phyloP scores from a whole-genome alignment of 1,140 invertebrate species.

The Leptoteleia sp. region DNA sequence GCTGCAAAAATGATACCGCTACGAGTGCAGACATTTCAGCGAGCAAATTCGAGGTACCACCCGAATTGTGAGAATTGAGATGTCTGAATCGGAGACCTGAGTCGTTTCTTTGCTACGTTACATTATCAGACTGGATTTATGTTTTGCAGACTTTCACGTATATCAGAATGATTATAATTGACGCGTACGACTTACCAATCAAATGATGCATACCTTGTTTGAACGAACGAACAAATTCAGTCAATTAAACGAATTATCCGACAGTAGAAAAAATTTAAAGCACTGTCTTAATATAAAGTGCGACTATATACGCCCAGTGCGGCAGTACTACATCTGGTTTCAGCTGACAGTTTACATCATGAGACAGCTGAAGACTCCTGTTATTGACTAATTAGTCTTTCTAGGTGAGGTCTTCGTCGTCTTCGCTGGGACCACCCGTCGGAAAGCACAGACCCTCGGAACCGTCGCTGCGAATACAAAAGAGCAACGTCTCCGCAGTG shows the following conservation, averaged over 20 bases:
- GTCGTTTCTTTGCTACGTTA: slow-evolving; percentile 12
- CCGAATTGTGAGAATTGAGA: slow-evolving; percentile 3
- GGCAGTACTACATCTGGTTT: slow-evolving; percentile 56
- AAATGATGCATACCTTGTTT: slow-evolving; percentile 49
- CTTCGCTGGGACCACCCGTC: slow-evolving; percentile 85
- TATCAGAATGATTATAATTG: slow-evolving; percentile 59
- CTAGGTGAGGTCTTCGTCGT: slow-evolving; percentile 80
- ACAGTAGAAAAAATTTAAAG: slow-evolving; percentile 62
- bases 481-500: slow-evolving; percentile 88
- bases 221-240: slow-evolving; percentile 46
- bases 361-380: slow-evolving; percentile 40
- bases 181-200: slow-evolving; percentile 58
- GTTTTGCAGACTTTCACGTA: slow-evolving; percentile 50
- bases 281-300: slow-evolving; percentile 65
- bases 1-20: slow-evolving; percentile 11
- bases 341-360: slow-evolving; percentile 38
- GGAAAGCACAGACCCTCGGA: slow-evolving; percentile 91
- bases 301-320: slow-evolving; percentile 62
- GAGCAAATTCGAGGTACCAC: neutral
- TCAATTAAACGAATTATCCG: slow-evolving; percentile 60
- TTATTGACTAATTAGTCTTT: slow-evolving; percentile 63
- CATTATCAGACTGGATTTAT: slow-evolving; percentile 22
- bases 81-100: slow-evolving; percentile 11
- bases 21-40: slow-evolving; percentile 5
- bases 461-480: slow-evolving; percentile 92